phyloP scores from a whole-genome alignment of 2,888 invertebrate genomes.

The Andricus quercusramuli region DNA sequence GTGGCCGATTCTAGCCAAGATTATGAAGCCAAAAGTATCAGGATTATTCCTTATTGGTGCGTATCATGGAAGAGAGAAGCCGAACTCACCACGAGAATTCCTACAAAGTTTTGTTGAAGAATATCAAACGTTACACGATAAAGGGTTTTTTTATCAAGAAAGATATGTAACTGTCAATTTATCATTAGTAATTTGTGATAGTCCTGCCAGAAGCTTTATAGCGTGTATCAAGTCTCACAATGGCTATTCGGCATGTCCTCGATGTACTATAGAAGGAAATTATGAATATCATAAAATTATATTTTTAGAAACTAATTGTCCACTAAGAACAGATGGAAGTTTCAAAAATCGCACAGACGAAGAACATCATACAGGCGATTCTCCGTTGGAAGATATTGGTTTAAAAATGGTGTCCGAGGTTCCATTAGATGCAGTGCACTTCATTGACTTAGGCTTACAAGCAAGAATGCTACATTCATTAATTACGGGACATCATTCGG shows the following conservation, averaged over 20 bases:
- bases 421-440: background rate
- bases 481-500: background rate
- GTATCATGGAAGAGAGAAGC: background rate
- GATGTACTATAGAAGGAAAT: constrained; percentile 2
- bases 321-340: background rate
- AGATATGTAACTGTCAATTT: too few relatives aligned
- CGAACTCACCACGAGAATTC: background rate
- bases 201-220: background rate
- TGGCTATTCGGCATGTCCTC: background rate
- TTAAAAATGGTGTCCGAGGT: background rate
- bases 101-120: background rate
- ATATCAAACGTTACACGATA: background rate
- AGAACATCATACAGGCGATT: background rate
- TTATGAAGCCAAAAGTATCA: background rate
- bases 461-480: too few relatives aligned
- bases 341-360: background rate
- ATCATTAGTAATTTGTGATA: background rate
- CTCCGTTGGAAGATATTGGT: background rate
- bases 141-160: background rate
- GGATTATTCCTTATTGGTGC: background rate
- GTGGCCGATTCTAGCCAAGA: constrained; percentile 1
- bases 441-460: background rate
- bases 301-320: background rate
- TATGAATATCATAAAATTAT: background rate
- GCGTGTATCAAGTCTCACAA: background rate